Conservation (phyloP, 2,113 vertebrate genomes). For the Gymnocephalus cernua region DNA sequence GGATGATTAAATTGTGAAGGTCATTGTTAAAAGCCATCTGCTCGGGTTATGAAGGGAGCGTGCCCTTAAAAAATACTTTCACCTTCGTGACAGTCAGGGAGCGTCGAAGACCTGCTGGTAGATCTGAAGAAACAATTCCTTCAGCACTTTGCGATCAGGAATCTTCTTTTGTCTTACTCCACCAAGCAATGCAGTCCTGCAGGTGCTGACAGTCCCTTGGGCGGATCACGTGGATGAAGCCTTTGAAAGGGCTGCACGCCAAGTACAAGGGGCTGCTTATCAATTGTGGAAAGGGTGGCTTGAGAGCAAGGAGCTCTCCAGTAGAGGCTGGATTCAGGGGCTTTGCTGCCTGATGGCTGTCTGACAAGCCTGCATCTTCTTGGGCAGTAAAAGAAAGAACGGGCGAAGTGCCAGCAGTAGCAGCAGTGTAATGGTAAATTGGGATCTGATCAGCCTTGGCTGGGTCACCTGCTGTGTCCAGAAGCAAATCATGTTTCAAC, state of each 20-base stretch:
- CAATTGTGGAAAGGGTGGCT: constrained; percentile 4
- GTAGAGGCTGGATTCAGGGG: constrained; percentile 11
- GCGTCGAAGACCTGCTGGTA: constrained; percentile 5
- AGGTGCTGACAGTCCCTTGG: background rate
- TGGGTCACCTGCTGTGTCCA: background rate
- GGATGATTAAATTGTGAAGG: background rate
- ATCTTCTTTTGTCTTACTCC: background rate
- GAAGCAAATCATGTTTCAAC: background rate
- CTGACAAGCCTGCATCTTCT: constrained; percentile 10
- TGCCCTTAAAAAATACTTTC: background rate
- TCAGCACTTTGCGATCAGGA: background rate
- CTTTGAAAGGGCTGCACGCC: background rate
- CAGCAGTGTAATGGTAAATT: background rate
- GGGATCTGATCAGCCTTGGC: background rate
- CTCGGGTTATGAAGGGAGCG: background rate
- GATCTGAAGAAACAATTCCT: background rate
- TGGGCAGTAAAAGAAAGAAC: background rate
- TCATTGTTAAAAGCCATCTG: constrained; percentile 41
- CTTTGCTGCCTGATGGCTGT: constrained; percentile 16
- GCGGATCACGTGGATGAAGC: background rate
- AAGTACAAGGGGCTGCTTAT: background rate
- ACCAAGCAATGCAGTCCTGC: no score
- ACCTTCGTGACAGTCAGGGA: background rate
- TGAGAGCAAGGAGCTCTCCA: background rate
- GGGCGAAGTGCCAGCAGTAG: background rate